A percentile compares a stretch with the other conserved stretches of the same genome.
Conservation (phyloP, 2,888 invertebrate genomes). For the Subacronicta megacephala region DNA sequence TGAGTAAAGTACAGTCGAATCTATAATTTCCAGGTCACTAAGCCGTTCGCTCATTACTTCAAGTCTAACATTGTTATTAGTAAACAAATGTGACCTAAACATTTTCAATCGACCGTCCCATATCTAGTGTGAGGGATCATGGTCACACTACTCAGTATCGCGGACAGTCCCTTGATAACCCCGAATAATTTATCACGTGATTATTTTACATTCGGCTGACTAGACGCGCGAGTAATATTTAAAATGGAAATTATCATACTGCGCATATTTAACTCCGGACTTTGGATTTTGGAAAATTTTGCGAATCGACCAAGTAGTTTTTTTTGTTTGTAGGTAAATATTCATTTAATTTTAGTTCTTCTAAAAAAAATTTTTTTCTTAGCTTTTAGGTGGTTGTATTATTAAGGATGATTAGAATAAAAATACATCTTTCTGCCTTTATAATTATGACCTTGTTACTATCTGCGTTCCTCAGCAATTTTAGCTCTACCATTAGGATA, state of each 20-base stretch:
- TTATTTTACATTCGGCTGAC: conserved; percentile 73
- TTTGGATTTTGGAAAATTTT: conserved; percentile 26
- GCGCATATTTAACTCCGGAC: conserved; percentile 35
- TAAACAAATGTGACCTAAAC: conserved; percentile 30
- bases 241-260: conserved; percentile 52
- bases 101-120: conserved; percentile 35
- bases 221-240: conserved; percentile 51
- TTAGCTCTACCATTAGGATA: too few relatives aligned
- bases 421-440: too few relatives aligned
- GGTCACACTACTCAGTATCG: conserved; percentile 68
- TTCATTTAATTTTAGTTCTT: too few relatives aligned
- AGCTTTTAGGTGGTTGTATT: too few relatives aligned
- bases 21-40: conserved; percentile 14
- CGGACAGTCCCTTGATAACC: conserved; percentile 83
- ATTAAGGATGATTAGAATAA: too few relatives aligned
- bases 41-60: conserved; percentile 10
- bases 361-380: too few relatives aligned
- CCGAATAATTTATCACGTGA: conserved; percentile 85
- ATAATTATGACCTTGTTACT: too few relatives aligned
- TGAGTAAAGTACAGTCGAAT: not conserved
- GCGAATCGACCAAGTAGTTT: not conserved
- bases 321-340: not conserved
- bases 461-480: too few relatives aligned
- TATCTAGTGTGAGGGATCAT: conserved; percentile 53
- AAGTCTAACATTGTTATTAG: conserved; percentile 5